Evolutionary conservation across 2,113 vertebrate species (phyloP).

Genomic region (Lampris megalopsis): DNA sequence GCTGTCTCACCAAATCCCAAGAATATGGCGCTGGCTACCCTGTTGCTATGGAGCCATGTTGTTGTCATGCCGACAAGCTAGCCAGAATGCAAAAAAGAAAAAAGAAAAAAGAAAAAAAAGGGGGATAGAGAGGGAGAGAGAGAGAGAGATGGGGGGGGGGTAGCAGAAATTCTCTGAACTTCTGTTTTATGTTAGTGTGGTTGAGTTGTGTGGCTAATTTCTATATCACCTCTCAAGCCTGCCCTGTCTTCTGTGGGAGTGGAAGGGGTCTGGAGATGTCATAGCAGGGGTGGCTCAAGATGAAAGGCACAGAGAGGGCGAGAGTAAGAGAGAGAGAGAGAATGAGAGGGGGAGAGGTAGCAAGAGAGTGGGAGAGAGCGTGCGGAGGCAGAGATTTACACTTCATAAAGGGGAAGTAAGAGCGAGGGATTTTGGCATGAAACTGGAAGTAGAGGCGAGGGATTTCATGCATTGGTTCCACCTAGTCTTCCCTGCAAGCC

Average conservation of each 20-base stretch:
- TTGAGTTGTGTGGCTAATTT: slow-evolving; percentile 22
- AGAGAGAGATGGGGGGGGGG: slow-evolving; percentile 19
- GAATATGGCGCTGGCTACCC: slow-evolving; percentile 48
- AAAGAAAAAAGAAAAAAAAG: slow-evolving; percentile 22
- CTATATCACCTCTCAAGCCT: slow-evolving; percentile 37
- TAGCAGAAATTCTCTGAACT: slow-evolving; percentile 36
- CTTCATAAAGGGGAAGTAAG: slow-evolving; percentile 24
- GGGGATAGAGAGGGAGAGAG: background rate
- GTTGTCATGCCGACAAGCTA: slow-evolving; percentile 72
- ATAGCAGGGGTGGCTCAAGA: slow-evolving; percentile 36
- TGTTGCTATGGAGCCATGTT: slow-evolving; percentile 76
- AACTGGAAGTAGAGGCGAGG: slow-evolving; percentile 29
- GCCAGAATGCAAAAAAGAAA: slow-evolving; percentile 21
- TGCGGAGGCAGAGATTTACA: slow-evolving; percentile 34
- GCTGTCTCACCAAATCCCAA: slow-evolving; percentile 36
- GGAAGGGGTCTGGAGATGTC: slow-evolving; percentile 12
- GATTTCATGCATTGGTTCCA: slow-evolving; percentile 48
- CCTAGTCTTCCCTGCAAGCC: slow-evolving; percentile 46
- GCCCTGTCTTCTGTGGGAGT: slow-evolving; percentile 11
- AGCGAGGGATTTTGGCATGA: slow-evolving; percentile 38
- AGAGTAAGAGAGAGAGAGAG: slow-evolving; percentile 1
- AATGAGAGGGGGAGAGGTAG: background rate
- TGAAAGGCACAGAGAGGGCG: slow-evolving; percentile 27
- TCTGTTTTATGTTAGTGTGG: slow-evolving; percentile 6
- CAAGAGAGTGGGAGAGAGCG: background rate